Evolutionary conservation across 1,140 invertebrate genomes (phyloP), one percentile per base, ranked within the genome.

Genomic region (Hylyphantes graminicola): DNA sequence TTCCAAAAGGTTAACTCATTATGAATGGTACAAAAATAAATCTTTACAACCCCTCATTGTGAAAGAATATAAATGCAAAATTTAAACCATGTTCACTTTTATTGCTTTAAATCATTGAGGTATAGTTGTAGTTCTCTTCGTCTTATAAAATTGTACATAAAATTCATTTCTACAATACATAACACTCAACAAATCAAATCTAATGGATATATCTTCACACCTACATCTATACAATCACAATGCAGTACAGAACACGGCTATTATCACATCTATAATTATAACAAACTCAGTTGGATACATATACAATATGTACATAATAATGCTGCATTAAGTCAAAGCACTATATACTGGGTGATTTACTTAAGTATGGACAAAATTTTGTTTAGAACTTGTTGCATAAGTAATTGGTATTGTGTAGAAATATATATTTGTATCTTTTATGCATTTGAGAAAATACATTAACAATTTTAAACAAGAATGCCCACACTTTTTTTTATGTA

Each of bases 91-190:
- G 17, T 85, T 75, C 53, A 75, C 77, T 61, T 85, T 85, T 85
- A 85, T 85, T 85, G 82, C 82, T 85, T 76, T 85, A 85, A 85
- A 85, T 85, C 82, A 85, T 77, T 85, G 82, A 85, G 82, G 82
- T 85, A 85, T 85, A 63, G 73, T 76, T 85, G 74, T 85, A 85
- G 73, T 76, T 85, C 74, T 85, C 74, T 85, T 76, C 82, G 15
- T 68, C 74, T 75, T 85, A 85, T 85, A 85, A 85, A 85, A 85
- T 85, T 85, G 73, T 85, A 85, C 82, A 85, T 85, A 76, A 76
- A 85, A 76, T 85, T 85, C 82, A 83, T 83, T 53, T 83, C 80
- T 83, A 83, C 80, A 75, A 65, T 74, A 74, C 59, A 63, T 72
- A 83, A 83, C 80, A 83, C 80, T 67, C 68, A 83, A 83, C 80